Conservation (phyloP, 2,888 invertebrate genomes). For the Boloria selene region DNA sequence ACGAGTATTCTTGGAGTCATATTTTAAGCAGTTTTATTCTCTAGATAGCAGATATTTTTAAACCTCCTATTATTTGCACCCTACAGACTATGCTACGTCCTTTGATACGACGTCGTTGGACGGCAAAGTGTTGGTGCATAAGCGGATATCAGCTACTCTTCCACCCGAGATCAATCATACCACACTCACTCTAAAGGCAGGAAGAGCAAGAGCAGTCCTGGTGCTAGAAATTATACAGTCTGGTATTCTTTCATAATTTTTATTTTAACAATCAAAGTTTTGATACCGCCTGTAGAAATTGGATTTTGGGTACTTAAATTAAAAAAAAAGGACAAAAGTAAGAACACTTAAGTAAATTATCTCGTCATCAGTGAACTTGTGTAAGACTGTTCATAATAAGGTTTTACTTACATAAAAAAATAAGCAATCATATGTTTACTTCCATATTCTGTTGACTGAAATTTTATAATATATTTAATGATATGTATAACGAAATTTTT, state of each 20-base stretch:
- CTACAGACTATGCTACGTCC: constrained; percentile 6
- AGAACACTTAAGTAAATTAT: no score
- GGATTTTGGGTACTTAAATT: no score
- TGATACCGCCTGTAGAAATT: neutral
- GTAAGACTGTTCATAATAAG: no score
- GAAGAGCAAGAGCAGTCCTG: constrained; percentile 55
- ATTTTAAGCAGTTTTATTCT: neutral
- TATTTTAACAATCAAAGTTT: neutral
- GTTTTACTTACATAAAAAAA: no score
- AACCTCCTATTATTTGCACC: neutral
- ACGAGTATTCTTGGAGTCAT: neutral
- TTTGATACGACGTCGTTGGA: constrained; percentile 42
- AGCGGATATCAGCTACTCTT: constrained; percentile 44
- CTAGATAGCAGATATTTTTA: neutral
- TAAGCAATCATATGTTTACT: no score
- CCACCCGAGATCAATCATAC: constrained; percentile 49
- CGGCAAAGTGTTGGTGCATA: constrained; percentile 49
- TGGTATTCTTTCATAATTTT: neutral
- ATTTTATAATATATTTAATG: no score
- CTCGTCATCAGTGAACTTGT: no score
- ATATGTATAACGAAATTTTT: neutral
- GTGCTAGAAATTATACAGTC: constrained; percentile 28
- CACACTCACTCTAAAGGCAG: constrained; percentile 55
- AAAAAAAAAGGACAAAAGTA: no score
- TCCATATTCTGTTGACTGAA: no score